phyloP scores from a whole-genome alignment of 2,797 vertebrate genomes.

The Sebastes diaconus region DNA sequence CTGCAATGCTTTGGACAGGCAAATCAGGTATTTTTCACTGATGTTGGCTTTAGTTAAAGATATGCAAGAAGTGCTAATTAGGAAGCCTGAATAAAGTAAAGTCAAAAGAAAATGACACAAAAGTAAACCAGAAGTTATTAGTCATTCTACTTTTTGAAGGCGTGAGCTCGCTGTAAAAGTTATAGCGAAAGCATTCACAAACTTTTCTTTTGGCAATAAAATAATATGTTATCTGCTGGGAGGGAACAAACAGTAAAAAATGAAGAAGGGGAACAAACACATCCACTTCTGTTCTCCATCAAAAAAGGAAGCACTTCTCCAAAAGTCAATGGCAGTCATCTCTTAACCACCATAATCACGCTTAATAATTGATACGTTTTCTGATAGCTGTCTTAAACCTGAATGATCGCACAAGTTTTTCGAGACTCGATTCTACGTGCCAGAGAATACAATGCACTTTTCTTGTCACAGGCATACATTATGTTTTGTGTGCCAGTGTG shows the following conservation, averaged over 20 bases:
- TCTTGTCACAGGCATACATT: neutral
- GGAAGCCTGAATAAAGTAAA: too few relatives aligned
- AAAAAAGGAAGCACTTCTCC: neutral
- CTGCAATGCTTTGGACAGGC: neutral
- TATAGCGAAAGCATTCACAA: neutral
- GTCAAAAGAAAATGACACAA: neutral
- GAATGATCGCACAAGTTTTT: neutral
- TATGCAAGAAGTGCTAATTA: neutral
- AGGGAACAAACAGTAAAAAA: neutral
- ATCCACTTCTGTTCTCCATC: neutral
- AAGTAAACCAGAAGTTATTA: neutral
- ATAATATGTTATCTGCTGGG: neutral
- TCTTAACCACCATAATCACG: neutral
- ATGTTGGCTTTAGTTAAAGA: too few relatives aligned
- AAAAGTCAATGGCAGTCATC: neutral
- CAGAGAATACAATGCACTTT: neutral
- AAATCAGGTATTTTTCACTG: too few relatives aligned
- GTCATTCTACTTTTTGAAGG: neutral
- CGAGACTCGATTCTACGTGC: neutral
- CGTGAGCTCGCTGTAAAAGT: neutral
- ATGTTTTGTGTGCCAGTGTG: neutral
- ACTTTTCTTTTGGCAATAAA: neutral
- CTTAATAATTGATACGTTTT: neutral
- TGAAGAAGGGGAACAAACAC: neutral
- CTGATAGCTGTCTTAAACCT: neutral